A percentile compares a stretch with the other conserved stretches of the same genome.
These are phyloP conservation scores for Apamea monoglypha DNA, from an alignment of 2,888 invertebrate species.

Conservation along the genomic window DNA sequence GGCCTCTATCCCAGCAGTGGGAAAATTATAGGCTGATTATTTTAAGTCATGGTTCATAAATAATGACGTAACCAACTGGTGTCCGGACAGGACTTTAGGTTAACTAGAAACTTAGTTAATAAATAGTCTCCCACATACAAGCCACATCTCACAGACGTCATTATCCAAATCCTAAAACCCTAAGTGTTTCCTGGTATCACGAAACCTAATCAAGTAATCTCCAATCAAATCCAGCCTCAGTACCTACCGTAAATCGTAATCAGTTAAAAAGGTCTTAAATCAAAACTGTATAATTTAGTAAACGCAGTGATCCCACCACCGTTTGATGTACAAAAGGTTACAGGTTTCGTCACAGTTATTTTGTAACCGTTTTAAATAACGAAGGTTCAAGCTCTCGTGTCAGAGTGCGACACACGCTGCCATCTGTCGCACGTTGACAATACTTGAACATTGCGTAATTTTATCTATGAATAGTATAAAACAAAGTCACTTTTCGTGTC, in stretches of 20 bases:
- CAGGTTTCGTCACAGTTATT: conserved; percentile 72
- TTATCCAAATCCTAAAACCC: neutral
- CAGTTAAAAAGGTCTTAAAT: conserved; percentile 58
- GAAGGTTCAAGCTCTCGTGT: conserved; percentile 73
- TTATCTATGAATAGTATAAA: conserved; percentile 4
- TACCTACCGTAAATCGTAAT: conserved; percentile 4
- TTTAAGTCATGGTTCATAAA: too few species aligned
- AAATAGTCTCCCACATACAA: neutral
- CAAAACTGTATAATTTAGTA: conserved; percentile 57
- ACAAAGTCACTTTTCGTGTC: neutral
- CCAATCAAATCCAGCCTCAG: conserved; percentile 21
- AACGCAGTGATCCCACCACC: conserved; percentile 62
- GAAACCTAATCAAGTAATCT: neutral
- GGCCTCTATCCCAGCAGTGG: too few species aligned
- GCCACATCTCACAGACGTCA: too few species aligned
- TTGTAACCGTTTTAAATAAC: conserved; percentile 79
- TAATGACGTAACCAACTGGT: neutral
- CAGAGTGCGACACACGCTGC: conserved; percentile 51
- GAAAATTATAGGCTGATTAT: too few species aligned
- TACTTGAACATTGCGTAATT: conserved; percentile 63
- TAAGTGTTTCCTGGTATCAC: neutral
- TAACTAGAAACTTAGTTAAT: too few species aligned
- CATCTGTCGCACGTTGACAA: conserved; percentile 66
- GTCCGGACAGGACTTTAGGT: too few species aligned
- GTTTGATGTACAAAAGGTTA: conserved; percentile 72